Conservation (phyloP, 2,797 vertebrate species). For the Monodelphis domestica region DNA sequence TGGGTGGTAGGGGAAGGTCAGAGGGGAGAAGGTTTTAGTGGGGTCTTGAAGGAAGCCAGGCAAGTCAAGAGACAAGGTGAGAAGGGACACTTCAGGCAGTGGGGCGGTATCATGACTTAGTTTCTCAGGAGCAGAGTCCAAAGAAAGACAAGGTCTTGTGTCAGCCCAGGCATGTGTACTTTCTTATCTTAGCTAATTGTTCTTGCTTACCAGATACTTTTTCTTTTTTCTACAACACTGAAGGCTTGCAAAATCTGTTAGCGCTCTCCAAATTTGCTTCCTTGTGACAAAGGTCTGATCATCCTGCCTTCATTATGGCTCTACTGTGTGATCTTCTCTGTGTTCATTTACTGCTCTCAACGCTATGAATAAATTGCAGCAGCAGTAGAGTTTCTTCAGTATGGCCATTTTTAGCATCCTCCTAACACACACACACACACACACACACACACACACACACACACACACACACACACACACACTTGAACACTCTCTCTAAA, state of each 20-base stretch:
- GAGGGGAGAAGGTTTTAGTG: neutral
- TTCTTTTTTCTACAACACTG: neutral
- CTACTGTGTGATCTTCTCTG: neutral
- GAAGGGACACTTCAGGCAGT: neutral
- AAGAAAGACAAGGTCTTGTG: neutral
- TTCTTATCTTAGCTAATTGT: neutral
- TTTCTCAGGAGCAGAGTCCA: neutral
- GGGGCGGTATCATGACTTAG: neutral
- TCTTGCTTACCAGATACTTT: neutral
- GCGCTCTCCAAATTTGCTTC: neutral
- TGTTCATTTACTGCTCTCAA: neutral
- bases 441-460: no score
- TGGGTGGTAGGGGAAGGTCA: neutral
- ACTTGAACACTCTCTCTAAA: slow-evolving; percentile 37
- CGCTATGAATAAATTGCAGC: neutral
- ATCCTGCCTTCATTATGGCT: neutral
- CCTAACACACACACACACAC: slow-evolving; percentile 34
- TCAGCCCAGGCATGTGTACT: neutral
- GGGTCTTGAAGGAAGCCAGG: neutral
- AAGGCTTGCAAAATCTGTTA: neutral
- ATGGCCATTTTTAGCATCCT: slow-evolving; percentile 40
- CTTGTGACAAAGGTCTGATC: neutral
- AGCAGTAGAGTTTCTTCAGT: slow-evolving; percentile 21
- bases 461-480: neutral
- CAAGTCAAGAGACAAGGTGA: neutral